phyloP scores from a whole-genome alignment of 2,113 vertebrate genomes.

The Neolamprologus sp. region DNA sequence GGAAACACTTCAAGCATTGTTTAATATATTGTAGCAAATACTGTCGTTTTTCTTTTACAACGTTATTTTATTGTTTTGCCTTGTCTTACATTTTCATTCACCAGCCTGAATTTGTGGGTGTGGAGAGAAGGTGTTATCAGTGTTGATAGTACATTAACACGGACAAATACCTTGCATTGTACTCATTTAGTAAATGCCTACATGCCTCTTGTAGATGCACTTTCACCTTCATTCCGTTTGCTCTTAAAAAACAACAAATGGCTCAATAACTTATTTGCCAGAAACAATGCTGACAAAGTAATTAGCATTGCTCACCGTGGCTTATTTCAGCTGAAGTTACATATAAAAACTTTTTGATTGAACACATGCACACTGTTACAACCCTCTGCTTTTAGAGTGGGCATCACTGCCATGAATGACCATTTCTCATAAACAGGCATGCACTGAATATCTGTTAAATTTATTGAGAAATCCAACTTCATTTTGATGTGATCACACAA shows the following conservation, averaged over 20 bases:
- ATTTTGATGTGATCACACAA: not conserved
- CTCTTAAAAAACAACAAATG: not conserved
- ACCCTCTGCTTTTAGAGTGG: not conserved
- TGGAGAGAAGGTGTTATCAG: not conserved
- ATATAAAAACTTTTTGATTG: not conserved
- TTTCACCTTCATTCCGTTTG: not conserved
- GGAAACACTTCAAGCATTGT: not conserved
- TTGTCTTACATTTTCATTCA: not conserved
- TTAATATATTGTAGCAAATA: not conserved
- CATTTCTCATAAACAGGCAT: not conserved
- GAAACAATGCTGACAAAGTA: not conserved
- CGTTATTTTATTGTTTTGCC: not conserved
- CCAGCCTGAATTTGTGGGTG: not conserved
- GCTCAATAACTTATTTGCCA: not conserved
- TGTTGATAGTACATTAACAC: not conserved
- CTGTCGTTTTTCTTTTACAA: not conserved
- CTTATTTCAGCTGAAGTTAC: not conserved
- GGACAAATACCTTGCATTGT: not conserved
- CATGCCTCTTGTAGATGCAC: not conserved
- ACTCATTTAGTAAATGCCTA: not conserved
- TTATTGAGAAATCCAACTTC: not conserved
- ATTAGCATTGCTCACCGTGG: not conserved
- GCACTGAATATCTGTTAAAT: not conserved
- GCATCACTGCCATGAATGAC: not conserved
- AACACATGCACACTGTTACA: not conserved